Base-by-base conservation (phyloP, 1,140 invertebrate species). In the Dendroctonus ponderosae region DNA sequence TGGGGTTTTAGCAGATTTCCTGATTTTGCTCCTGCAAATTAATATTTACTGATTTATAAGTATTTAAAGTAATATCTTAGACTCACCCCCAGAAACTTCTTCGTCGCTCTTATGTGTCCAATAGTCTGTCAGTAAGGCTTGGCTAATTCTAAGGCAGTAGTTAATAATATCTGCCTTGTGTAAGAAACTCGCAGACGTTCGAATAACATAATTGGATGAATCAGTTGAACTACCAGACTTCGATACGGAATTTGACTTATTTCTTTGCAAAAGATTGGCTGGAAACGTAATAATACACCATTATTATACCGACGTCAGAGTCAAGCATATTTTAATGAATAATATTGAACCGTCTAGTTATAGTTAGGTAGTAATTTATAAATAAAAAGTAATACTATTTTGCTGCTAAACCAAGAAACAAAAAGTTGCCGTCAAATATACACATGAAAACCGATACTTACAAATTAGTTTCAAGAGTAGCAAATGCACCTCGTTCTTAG, bases 51-150 rank as follows among this genome's bases (percentile, higher is more conserved):
- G 12, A 2, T 3, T 46, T 46, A 12, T 12, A 46, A 46, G 9
- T 46, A 46, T 46, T 46, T 11, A 46, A 46, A 46, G 1, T 26
- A 12, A 42, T 5, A 58, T 50, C 26, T 26, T 50, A 0, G 51
- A 11, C 43, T 57, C 52, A 67, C 66, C 59, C 37, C n/a, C 40
- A 49, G 26, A 39, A 40, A 74, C 67, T 76, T 69, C 70, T 73
- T 81, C 73, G 79, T 59, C 77, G 7, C 66, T 67, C 1, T 79
- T 70, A 40, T 71, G 74, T 49, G 78, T 79, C 70, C 79, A 90
- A 93, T 94, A 97, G 78, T 93, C 93, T 7, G 89, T 86, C 9
- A 96, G 80, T 26, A 97, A 78, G 2, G 88, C 85, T 70, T 91
- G 89, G 0, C 97, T 80, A 49, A 96, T 85, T 38, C 85, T 84